Conservation (phyloP, 2,888 invertebrate genomes). For the Pristionchus arcanus region DNA sequence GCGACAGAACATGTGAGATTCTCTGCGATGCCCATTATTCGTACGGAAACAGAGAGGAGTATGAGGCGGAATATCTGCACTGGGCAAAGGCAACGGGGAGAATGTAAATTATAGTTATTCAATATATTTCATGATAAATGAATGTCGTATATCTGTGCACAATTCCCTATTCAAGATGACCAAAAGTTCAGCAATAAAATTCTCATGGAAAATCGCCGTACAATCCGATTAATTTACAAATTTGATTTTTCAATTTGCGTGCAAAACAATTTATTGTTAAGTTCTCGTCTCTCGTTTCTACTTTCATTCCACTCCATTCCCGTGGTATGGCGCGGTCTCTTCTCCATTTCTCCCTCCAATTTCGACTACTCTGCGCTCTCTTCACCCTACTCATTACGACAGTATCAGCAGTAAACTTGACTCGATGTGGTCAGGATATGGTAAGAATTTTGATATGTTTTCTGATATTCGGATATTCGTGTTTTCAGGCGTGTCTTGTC, state of each 20-base stretch:
- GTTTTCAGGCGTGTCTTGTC: background rate
- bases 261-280: background rate
- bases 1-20: too few species aligned
- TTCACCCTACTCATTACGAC: background rate
- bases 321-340: slow-evolving; percentile 1
- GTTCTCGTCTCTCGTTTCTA: background rate
- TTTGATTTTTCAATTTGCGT: background rate
- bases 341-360: background rate
- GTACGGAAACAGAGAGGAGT: too few species aligned
- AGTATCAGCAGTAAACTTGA: background rate
- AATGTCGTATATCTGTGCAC: too few species aligned
- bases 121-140: too few species aligned
- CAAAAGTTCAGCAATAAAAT: too few species aligned
- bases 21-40: too few species aligned
- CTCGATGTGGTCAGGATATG: background rate
- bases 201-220: too few species aligned
- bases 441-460: background rate
- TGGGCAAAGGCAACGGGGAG: too few species aligned
- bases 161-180: too few species aligned
- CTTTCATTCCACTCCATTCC: background rate
- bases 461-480: background rate
- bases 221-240: too few species aligned
- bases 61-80: too few species aligned
- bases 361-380: background rate
- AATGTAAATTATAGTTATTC: too few species aligned